Conservation (phyloP, 2,113 vertebrate species). For the Apodemus sylvaticus region DNA sequence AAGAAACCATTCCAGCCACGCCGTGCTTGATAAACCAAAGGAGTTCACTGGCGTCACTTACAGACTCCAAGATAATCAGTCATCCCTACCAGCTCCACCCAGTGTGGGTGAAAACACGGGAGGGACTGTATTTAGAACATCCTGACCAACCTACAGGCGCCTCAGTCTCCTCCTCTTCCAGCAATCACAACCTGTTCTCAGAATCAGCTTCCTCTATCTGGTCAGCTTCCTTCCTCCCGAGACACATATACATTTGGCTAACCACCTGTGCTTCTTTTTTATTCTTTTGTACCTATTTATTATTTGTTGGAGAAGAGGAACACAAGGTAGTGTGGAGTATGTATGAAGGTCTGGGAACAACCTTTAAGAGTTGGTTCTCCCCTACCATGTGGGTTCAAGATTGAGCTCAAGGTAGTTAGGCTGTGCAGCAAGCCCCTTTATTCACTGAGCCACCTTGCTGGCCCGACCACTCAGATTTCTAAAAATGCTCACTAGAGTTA, state of each 20-base stretch:
- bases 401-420: neutral
- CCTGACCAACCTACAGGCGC: neutral
- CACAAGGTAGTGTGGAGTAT: too few species aligned
- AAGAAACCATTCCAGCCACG: neutral
- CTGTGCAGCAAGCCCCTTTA: neutral
- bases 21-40: neutral
- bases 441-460: neutral
- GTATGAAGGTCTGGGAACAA: neutral
- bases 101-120: too few species aligned
- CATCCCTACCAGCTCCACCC: neutral
- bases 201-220: neutral
- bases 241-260: neutral
- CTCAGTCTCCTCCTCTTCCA: neutral
- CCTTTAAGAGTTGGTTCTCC: neutral
- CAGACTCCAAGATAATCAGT: neutral
- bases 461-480: neutral
- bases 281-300: neutral
- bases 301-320: neutral
- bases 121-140: too few species aligned
- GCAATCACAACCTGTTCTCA: neutral
- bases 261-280: neutral
- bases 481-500: neutral
- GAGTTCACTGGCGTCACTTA: neutral
- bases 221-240: neutral
- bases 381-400: neutral